Evolutionary conservation across 2,888 invertebrate genomes (phyloP).

Genomic region (Drosophila sordidula): DNA sequence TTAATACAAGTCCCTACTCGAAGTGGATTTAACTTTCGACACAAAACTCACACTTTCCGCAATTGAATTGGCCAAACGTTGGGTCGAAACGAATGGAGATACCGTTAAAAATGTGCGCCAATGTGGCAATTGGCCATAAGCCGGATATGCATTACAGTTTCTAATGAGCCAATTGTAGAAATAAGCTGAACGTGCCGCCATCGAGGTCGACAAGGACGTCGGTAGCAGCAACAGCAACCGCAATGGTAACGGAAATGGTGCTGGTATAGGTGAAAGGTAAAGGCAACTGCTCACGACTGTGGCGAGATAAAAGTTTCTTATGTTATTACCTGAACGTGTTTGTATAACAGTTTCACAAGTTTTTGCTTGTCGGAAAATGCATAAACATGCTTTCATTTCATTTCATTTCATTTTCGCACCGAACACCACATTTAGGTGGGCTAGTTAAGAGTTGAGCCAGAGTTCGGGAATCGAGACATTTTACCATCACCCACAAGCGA

Average conservation of each 20-base stretch:
- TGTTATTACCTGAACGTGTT: conserved; percentile 74
- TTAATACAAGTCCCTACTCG: conserved; percentile 24
- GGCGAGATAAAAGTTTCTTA: conserved; percentile 72
- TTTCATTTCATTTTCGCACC: conserved; percentile 44
- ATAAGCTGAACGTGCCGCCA: conserved; percentile 67
- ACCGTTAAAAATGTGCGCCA: conserved; percentile 50
- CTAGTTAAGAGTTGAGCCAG: conserved; percentile 16
- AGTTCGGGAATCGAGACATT: conserved; percentile 18
- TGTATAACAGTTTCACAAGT: conserved; percentile 70
- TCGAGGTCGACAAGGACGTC: conserved; percentile 30
- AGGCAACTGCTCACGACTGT: conserved; percentile 44
- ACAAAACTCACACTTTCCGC: conserved; percentile 17
- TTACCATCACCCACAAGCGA: conserved; percentile 28
- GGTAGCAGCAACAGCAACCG: conserved; percentile 1
- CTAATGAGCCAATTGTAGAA: conserved; percentile 75
- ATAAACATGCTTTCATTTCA: conserved; percentile 64
- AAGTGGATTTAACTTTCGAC: conserved; percentile 35
- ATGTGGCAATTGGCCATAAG: conserved; percentile 65
- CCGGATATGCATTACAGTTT: conserved; percentile 72
- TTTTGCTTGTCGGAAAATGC: conserved; percentile 59
- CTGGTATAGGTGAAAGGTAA: conserved; percentile 10
- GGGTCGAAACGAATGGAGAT: conserved; percentile 19
- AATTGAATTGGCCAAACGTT: conserved; percentile 20
- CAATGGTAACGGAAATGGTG: conserved; percentile 4
- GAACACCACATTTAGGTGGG: conserved; percentile 48